Conservation (phyloP, 1,140 invertebrate species). For the Telenomus remus region DNA sequence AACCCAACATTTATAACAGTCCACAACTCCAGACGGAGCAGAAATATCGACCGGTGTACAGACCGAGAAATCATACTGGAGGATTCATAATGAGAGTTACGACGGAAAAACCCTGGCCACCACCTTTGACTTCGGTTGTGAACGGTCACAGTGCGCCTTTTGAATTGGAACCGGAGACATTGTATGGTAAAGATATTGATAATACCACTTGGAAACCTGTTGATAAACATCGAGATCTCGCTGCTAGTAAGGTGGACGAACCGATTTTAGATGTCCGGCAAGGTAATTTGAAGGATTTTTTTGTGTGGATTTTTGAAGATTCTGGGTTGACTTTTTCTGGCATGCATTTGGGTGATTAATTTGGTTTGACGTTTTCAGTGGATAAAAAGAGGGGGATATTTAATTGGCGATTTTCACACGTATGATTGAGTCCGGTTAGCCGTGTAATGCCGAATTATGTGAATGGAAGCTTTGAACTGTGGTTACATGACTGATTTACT, state of each 20-base stretch:
- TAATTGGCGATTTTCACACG: too few species aligned
- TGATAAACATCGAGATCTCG: not conserved
- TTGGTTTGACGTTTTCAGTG: not conserved
- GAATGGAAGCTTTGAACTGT: not conserved
- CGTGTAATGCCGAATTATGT: not conserved
- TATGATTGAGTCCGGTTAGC: too few species aligned
- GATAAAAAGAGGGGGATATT: too few species aligned
- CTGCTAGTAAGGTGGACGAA: constrained; percentile 11
- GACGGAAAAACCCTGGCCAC: constrained; percentile 25
- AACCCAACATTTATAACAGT: constrained; percentile 29
- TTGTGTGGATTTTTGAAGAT: not conserved
- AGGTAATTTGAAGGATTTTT: constrained; percentile 7
- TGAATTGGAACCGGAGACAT: constrained; percentile 11
- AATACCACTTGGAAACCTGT: constrained; percentile 23
- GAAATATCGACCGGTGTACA: constrained; percentile 12
- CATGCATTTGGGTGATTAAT: not conserved
- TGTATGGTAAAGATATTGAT: constrained; percentile 10
- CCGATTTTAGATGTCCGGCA: not conserved
- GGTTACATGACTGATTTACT: constrained; percentile 16
- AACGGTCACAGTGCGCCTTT: constrained; percentile 27
- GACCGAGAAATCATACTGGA: not conserved
- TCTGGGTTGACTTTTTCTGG: not conserved
- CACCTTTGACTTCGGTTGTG: not conserved
- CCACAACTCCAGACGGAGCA: constrained; percentile 2
- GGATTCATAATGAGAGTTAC: constrained; percentile 3